Evolutionary conservation across 1,140 invertebrate genomes (phyloP).

Genomic region (Triops cancriformis): DNA sequence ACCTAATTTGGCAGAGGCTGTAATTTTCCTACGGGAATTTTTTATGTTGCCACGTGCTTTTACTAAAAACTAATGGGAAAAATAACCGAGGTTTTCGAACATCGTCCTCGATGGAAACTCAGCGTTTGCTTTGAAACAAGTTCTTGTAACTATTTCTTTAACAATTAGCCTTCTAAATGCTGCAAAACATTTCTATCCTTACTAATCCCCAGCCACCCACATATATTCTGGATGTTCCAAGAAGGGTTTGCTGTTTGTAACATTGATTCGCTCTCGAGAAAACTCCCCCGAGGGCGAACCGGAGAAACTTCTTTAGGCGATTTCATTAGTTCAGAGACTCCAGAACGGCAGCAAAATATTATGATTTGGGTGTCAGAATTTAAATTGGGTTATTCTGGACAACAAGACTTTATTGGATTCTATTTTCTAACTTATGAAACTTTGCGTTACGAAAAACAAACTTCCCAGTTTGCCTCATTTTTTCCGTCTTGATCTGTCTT

Average conservation of each 20-base stretch:
- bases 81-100: too few species aligned
- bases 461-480: neutral
- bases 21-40: too few species aligned
- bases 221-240: neutral
- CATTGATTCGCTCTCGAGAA: neutral
- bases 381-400: slow-evolving; percentile 7
- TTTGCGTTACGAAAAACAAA: neutral
- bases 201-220: too few species aligned
- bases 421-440: neutral
- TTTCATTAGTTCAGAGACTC: neutral
- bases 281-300: neutral
- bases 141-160: too few species aligned
- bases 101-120: too few species aligned
- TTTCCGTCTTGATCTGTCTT: too few species aligned
- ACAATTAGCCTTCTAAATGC: too few species aligned
- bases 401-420: neutral
- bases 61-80: too few species aligned
- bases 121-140: too few species aligned
- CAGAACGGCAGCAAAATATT: neutral
- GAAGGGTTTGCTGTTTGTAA: neutral
- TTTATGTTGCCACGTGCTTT: too few species aligned
- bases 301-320: neutral
- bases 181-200: too few species aligned
- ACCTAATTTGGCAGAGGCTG: too few species aligned
- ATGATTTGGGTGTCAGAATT: slow-evolving; percentile 6